A percentile compares a stretch with the other conserved stretches of the same genome.
These are phyloP conservation scores for Gopherus flavomarginatus DNA, from an alignment of 2,113 vertebrate species.

Conservation along the genomic window DNA sequence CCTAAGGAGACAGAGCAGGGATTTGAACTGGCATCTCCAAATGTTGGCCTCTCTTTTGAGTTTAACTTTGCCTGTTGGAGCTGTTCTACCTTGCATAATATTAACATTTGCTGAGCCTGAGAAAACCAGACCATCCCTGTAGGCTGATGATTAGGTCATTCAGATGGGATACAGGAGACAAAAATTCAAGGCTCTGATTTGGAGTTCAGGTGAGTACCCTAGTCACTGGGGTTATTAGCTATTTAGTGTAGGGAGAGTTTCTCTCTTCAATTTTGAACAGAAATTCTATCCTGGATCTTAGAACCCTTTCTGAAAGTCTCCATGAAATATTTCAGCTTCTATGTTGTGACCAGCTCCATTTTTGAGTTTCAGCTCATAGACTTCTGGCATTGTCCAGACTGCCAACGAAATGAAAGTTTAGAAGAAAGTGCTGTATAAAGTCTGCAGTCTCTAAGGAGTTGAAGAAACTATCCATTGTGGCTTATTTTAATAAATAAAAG, in stretches of 20 bases:
- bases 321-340: background rate
- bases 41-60: background rate
- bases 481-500: background rate
- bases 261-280: background rate
- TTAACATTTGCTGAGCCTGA: background rate
- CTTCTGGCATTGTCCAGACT: background rate
- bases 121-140: background rate
- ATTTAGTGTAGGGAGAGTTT: fast-evolving
- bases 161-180: background rate
- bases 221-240: background rate
- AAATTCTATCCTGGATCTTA: background rate
- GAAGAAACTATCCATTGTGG: background rate
- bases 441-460: background rate
- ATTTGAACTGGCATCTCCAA: background rate
- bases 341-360: background rate
- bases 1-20: background rate
- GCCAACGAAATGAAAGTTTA: background rate
- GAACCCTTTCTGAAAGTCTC: background rate
- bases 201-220: background rate
- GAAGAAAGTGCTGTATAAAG: background rate
- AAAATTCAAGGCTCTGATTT: background rate
- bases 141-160: background rate
- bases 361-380: background rate
- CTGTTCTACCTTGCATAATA: background rate
- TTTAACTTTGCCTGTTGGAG: background rate